Conservation (phyloP, 2,113 vertebrate species). For the Capricornis sumatraensis region DNA sequence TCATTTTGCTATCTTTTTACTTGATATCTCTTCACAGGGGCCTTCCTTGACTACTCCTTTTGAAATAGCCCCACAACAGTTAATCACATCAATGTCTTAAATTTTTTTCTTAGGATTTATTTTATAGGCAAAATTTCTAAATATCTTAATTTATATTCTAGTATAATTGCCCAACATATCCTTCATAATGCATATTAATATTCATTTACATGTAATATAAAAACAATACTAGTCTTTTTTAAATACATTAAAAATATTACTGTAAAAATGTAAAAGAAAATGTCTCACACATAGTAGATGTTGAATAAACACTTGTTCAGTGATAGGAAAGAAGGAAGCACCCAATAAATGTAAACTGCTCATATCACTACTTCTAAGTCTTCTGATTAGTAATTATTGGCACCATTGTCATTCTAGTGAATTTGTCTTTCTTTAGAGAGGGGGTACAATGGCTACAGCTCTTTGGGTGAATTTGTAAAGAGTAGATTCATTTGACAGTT, state of each 20-base stretch:
- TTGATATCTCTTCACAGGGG: neutral
- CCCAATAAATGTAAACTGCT: neutral
- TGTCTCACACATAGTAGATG: neutral
- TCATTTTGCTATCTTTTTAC: neutral
- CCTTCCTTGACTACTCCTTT: neutral
- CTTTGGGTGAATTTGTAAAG: neutral
- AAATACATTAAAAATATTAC: neutral
- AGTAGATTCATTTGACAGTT: neutral
- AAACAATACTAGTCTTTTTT: neutral
- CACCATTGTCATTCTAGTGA: neutral
- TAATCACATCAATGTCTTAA: neutral
- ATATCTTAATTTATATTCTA: neutral
- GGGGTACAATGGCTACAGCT: neutral
- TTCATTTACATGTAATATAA: constrained; percentile 12
- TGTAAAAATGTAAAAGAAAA: neutral
- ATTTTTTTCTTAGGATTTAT: neutral
- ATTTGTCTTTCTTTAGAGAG: neutral
- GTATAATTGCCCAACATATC: neutral
- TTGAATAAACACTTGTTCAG: neutral
- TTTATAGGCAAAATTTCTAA: neutral
- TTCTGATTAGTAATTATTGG: neutral
- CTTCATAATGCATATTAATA: neutral
- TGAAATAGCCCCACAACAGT: neutral
- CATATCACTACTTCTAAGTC: neutral
- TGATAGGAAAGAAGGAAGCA: neutral